Conservation (phyloP, 2,113 vertebrate genomes). For the Nerophis lumbriciformis region DNA sequence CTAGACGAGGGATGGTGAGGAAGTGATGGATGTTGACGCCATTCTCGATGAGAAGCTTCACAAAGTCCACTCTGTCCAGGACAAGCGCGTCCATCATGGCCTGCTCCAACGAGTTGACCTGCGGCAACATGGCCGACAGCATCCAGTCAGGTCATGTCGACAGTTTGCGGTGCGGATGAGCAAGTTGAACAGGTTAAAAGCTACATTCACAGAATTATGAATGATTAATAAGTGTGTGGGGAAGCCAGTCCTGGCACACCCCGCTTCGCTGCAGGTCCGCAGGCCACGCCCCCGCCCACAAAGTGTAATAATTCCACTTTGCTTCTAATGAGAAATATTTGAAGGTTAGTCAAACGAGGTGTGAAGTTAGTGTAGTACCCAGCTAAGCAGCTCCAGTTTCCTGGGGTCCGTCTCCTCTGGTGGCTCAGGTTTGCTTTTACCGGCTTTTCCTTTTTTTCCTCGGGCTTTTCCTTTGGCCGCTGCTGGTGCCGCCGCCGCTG, state of each 20-base stretch:
- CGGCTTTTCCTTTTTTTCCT: conserved; percentile 80
- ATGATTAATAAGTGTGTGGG: no score
- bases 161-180: no score
- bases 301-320: no score
- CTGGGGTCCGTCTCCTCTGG: conserved; percentile 92
- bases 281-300: no score
- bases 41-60: conserved; percentile 94
- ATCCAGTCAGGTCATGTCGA: conserved; percentile 43
- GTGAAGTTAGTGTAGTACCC: conserved; percentile 67
- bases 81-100: conserved; percentile 96
- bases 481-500: conserved; percentile 66
- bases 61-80: conserved; percentile 93
- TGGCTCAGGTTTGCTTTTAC: conserved; percentile 79
- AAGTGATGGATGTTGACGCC: conserved; percentile 97
- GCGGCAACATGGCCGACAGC: conserved; percentile 17
- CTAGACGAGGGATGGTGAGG: conserved; percentile 91
- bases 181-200: no score
- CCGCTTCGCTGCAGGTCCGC: no score
- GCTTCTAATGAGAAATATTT: no score
- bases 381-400: conserved; percentile 88
- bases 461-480: conserved; percentile 79
- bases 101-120: conserved; percentile 96
- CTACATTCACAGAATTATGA: no score
- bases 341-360: neutral
- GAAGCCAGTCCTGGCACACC: no score